phyloP scores from a whole-genome alignment of 2,797 vertebrate genomes.

The Aeoliscus strigatus region DNA sequence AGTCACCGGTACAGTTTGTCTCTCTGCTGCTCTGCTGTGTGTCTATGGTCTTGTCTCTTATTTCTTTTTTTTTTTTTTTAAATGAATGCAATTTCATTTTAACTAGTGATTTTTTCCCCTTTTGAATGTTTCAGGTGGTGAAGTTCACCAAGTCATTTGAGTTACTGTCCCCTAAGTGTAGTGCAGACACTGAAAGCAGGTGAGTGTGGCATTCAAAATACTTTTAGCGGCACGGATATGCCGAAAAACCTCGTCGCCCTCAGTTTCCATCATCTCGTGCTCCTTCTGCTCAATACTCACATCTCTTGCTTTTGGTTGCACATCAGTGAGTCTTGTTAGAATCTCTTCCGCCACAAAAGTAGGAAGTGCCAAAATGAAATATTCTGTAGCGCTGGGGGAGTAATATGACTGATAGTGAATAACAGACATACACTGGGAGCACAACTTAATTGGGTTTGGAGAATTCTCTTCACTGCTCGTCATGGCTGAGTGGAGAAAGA shows the following conservation, averaged over 20 bases:
- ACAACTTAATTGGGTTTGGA: conserved; percentile 56
- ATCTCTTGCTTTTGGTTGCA: conserved; percentile 10
- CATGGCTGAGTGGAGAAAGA: conserved; percentile 46
- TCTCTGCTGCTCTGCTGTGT: conserved; percentile 2
- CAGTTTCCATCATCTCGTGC: conserved; percentile 8
- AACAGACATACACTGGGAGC: conserved; percentile 38
- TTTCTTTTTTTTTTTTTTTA: too few species aligned
- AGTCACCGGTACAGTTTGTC: conserved; percentile 85
- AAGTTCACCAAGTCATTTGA: conserved; percentile 99
- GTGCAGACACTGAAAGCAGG: conserved; percentile 93
- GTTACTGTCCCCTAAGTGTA: conserved; percentile 94
- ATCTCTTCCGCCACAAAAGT: conserved; percentile 20
- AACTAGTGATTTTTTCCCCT: conserved; percentile 10
- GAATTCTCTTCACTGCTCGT: conserved; percentile 39
- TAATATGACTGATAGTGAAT: conserved; percentile 51
- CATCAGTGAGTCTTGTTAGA: conserved; percentile 11
- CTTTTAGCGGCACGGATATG: too few species aligned
- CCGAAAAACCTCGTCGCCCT: conserved; percentile 6
- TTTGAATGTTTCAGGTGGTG: conserved; percentile 82
- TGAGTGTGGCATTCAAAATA: conserved; percentile 51
- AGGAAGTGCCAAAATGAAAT: conserved; percentile 25
- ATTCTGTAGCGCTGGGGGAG: conserved; percentile 37
- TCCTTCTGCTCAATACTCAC: conserved; percentile 12
- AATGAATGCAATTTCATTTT: too few species aligned
- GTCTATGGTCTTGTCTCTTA: too few species aligned